Evolutionary conservation across 2,113 vertebrate genomes (phyloP), one percentile per base, ranked within the genome.

Genomic region (Cairina moschata): DNA sequence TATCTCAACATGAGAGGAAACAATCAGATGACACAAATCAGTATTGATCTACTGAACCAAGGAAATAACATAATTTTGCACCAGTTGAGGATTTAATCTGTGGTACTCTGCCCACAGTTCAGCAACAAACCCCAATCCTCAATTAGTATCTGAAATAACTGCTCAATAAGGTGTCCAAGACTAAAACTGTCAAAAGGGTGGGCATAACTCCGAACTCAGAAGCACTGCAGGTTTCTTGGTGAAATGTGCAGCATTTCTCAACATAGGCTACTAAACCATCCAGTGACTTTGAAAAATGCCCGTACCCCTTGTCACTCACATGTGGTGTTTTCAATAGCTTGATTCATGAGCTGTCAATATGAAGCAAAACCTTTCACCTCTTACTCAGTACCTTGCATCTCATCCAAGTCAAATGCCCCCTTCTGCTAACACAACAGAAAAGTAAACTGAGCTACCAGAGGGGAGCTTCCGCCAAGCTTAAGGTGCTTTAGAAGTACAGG

Each of bases 311-410:
- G 48, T 36, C 54, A 15, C 4, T 94, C 52, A 12, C 1, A 18
- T 21, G 3, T 0, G 0, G n/a, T 16, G 38, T 13, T 56, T 86
- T 93, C 76, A 42, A 29, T 1, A 54, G 56, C 34, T 52, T 36
- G n/a, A 78, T 60, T 36, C 62, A 73, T 75, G 38, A 81, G 38
- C 17, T 34, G 46, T 23, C 72, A 44, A 48, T 0, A 81, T 60
- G 67, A 95, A 91, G n/a, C 17, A 78, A 83, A 93, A 44, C 13
- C 62, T 54, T 94, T 66, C 34, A 69, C 18, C 4, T 86, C 36
- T 71, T 67, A 59, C 21, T 93, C 66, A 69, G 36, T 36, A 72
- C 7, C 31, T 73, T 62, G 23, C 12, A 17, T 13, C 46, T 88
- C 59, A 81, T 44, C 32, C 32, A 36, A 82, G 36, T 40, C 28